Base-by-base conservation (phyloP, 1,140 invertebrate genomes). In the Macrocentrus cingulum region DNA sequence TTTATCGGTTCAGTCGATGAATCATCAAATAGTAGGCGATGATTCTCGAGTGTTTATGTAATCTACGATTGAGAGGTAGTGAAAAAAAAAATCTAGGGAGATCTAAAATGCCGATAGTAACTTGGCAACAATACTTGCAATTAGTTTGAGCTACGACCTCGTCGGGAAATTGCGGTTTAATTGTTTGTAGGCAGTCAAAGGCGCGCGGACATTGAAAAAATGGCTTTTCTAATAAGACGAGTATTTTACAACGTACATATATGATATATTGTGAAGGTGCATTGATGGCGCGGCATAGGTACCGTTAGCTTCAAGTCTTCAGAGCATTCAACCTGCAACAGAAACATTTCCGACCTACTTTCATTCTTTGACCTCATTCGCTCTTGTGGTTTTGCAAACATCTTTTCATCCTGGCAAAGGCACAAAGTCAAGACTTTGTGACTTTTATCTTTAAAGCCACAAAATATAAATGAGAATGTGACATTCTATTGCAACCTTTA, bases 101-200 rank as follows among this genome's bases (percentile, higher is more conserved):
- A 57, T 54, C 23, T 23, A 50, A n/a, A 9, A 18, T 9, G 18
- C 4, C 42, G 55, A 57, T 57, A 50, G 32, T 57, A 57, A 48
- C 45, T 56, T 46, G 34, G 16, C 34, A 23, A 49, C 45, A 49
- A 57, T 50, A 29, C 37, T 29, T 49, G 55, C 22, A 57, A 57
- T 57, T 57, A 50, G 11, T 13, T 16, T 39, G 8, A n/a, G n/a
- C 42, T 20, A 57, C 11, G 46, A 57, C 45, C 46, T 57, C 23
- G 46, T 15, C 2, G 15, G 45, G 15, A 57, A 57, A 57, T 57
- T 57, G 50, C 15, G 22, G 3, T 56, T 56, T 34, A 5, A 57
- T 49, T 57, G 45, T 57, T 29, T 19, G 37, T 4, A 29, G 22
- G 2, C 23, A 16, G n/a, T 37, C 13, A n/a, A n/a, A 16, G 13